Base-by-base conservation (phyloP, 2,113 vertebrate species). In the Gila orcuttii region DNA sequence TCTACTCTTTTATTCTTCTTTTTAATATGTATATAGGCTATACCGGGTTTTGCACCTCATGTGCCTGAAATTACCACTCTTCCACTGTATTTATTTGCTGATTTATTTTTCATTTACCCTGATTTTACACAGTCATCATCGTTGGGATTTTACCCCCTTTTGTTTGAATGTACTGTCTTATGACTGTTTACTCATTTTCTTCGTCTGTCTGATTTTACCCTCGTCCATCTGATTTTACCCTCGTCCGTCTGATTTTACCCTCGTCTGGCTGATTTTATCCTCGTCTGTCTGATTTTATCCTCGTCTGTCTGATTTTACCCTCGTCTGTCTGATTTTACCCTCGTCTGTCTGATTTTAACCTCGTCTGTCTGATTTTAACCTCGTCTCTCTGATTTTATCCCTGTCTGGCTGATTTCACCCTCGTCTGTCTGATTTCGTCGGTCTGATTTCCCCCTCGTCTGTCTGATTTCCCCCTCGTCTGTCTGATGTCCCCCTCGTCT, bases 191-290 rank as follows among this genome's bases (percentile, higher is more conserved):
- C 2, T 19, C 0, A 33, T 19, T 36, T 68, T 52, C 1, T 15
- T 21, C 2, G 17, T 55, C 17, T 21, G 50, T 0, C 4, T 19
- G 17, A 50, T 50, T 50, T 50, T 15, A 50, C 12, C 3, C 3
- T 50, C 4, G 0, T 15, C 47, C 15, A 0, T 3, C 13, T 17
- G 15, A 21, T 19, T 21, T 55, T 4, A 6, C 15, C 0, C 4
- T 17, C 0, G 1, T 17, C 4, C 2, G 0, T 0, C 0, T 57
- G 52, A 57, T 57, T 57, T 57, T 6, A 21, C 52, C 0, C 0
- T 57, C 0, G 6, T 55, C 52, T 7, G 17, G 0, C 17, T 55
- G 5, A 55, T 55, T 55, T 55, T 0, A 15, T 13, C 0, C 1
- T 15, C 0, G 11, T 12, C 45, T 2, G 17, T 0, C 52, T 55